These are phyloP conservation scores for Cervus canadensis DNA, from an alignment of 2,113 vertebrate genomes.

Conservation along the genomic window DNA sequence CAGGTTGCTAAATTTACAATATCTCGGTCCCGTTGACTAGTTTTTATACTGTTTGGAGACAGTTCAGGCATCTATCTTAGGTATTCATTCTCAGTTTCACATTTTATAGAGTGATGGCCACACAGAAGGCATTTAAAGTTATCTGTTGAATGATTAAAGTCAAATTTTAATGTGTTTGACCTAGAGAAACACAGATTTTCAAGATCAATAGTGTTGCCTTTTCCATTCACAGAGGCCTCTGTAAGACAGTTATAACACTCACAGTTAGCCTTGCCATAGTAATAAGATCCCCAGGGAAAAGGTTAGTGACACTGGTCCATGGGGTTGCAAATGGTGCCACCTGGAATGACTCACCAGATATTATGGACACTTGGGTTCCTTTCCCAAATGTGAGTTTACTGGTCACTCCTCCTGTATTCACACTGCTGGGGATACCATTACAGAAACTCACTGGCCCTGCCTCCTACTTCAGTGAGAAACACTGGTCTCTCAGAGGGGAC, in stretches of 20 bases:
- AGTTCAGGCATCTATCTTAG: conserved; percentile 26
- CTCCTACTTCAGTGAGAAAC: background rate
- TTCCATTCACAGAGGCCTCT: background rate
- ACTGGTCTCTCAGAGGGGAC: background rate
- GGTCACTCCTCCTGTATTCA: conserved; percentile 18
- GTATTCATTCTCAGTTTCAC: background rate
- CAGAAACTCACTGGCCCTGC: conserved; percentile 16
- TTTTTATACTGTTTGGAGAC: conserved; percentile 24
- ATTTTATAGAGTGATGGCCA: background rate
- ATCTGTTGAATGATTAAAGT: conserved; percentile 29
- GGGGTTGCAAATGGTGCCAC: background rate
- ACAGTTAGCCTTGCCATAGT: background rate
- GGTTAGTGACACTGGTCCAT: background rate
- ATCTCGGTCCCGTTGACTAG: background rate
- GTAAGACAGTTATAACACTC: background rate
- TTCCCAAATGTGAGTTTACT: conserved; percentile 51
- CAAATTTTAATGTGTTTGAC: conserved; percentile 51
- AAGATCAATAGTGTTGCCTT: background rate
- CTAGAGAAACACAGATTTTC: conserved; percentile 43
- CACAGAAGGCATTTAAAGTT: conserved; percentile 45
- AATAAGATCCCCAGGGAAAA: background rate
- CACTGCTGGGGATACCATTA: conserved; percentile 40
- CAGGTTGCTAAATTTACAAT: background rate
- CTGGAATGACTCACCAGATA: conserved; percentile 55
- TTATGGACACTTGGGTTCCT: conserved; percentile 44